A percentile compares a stretch with the other conserved stretches of the same genome.
Conservation (phyloP, 30 jellyfish, hydroid and myxozoan species). For the Aurelia aurita region DNA sequence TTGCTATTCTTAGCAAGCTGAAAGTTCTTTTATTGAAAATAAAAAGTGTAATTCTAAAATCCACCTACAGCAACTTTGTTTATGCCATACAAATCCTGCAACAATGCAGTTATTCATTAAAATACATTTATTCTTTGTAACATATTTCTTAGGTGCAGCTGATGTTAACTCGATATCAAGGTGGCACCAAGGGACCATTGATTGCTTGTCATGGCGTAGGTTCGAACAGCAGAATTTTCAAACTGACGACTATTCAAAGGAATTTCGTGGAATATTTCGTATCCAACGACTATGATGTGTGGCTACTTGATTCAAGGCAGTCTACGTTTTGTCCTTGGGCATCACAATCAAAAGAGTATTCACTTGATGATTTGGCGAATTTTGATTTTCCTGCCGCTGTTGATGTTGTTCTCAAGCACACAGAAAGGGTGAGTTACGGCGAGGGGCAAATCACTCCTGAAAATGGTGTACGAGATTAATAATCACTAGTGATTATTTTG, state of each 20-base stretch:
- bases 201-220: constrained; percentile 63
- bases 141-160: constrained; percentile 37
- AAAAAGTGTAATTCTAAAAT: too few relatives aligned
- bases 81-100: too few relatives aligned
- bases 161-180: constrained; percentile 59
- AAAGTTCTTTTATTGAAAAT: too few relatives aligned
- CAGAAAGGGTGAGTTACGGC: constrained; percentile 22
- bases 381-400: constrained; percentile 56
- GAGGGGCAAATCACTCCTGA: too few relatives aligned
- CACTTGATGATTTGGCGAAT: constrained; percentile 44
- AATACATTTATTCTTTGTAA: too few relatives aligned
- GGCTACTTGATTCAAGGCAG: constrained; percentile 58
- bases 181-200: constrained; percentile 68
- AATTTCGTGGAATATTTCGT: constrained; percentile 61
- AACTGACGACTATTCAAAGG: constrained; percentile 48
- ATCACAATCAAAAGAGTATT: neutral
- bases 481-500: too few relatives aligned
- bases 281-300: constrained; percentile 44
- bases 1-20: too few relatives aligned
- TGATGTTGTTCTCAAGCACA: constrained; percentile 33
- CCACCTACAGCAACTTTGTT: too few relatives aligned
- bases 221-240: constrained; percentile 1
- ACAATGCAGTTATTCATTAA: too few relatives aligned
- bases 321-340: constrained; percentile 64
- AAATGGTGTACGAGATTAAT: too few relatives aligned